Evolutionary conservation across 2,888 invertebrate genomes (phyloP).

Genomic region (Euclidia mi): DNA sequence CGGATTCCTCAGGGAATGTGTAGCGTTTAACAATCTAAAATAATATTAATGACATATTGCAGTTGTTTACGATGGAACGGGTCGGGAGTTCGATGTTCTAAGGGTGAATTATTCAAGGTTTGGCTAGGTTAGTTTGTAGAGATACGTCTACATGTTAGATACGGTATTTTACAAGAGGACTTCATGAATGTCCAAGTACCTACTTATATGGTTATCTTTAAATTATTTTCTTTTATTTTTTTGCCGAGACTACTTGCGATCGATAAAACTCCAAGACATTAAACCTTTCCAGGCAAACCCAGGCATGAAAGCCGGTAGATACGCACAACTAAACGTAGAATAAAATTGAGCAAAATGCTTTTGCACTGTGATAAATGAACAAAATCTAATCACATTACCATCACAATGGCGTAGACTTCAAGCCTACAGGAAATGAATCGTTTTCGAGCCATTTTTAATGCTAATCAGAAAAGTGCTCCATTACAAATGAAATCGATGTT

Average conservation of each 20-base stretch:
- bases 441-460: constrained; percentile 43
- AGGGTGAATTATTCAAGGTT: no score
- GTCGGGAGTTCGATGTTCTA: constrained; percentile 4
- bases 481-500: constrained; percentile 56
- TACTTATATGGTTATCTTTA: no score
- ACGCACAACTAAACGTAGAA: background rate
- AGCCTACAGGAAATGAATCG: constrained; percentile 46
- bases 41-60: constrained; percentile 36
- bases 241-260: no score
- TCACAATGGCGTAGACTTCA: constrained; percentile 21
- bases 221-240: no score
- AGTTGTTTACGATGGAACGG: constrained; percentile 14
- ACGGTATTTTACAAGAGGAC: no score
- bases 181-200: no score
- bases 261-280: background rate
- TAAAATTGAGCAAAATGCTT: background rate
- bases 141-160: no score
- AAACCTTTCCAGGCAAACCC: background rate
- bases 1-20: constrained; percentile 21
- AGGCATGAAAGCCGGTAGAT: background rate
- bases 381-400: constrained; percentile 33
- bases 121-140: no score
- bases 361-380: constrained; percentile 19
- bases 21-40: constrained; percentile 35
- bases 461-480: constrained; percentile 48